Percentiles rank a stretch among this genome's conserved stretches.
Conservation (phyloP, 2,797 vertebrate species). For the Remorina albescens region DNA sequence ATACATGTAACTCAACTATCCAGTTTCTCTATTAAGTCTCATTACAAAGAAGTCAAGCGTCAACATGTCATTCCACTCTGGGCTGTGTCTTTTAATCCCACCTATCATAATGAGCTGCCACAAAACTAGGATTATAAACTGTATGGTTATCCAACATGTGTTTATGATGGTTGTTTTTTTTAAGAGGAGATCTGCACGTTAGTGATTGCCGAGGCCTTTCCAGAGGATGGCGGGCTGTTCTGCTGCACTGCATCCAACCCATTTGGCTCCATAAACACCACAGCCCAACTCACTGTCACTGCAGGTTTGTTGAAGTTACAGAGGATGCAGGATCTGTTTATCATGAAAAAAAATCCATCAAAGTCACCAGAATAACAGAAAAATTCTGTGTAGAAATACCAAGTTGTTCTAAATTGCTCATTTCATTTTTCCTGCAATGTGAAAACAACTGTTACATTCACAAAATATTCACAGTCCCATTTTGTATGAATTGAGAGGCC, state of each 20-base stretch:
- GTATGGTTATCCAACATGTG: background rate
- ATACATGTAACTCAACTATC: constrained; percentile 13
- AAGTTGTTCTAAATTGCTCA: too few species aligned
- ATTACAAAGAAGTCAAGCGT: constrained; percentile 18
- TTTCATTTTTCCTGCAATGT: background rate
- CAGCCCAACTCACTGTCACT: constrained; percentile 87
- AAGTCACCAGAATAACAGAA: background rate
- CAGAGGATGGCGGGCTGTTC: constrained; percentile 94
- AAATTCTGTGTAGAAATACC: too few species aligned
- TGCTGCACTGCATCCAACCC: constrained; percentile 91
- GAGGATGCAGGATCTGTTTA: background rate
- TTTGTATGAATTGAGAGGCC: too few species aligned
- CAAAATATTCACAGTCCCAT: background rate
- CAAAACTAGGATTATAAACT: background rate
- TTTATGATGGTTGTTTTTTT: constrained; percentile 5
- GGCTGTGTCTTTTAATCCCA: background rate
- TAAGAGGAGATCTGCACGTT: constrained; percentile 98
- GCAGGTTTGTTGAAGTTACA: constrained; percentile 72
- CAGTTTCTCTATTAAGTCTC: constrained; percentile 15
- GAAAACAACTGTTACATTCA: background rate
- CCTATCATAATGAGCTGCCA: background rate
- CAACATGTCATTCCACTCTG: constrained; percentile 2
- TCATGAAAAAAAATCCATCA: background rate
- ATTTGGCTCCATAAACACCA: constrained; percentile 88
- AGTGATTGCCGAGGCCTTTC: constrained; percentile 96